Base-by-base conservation (phyloP, 1,140 invertebrate species). In the Danaus melanippus region DNA sequence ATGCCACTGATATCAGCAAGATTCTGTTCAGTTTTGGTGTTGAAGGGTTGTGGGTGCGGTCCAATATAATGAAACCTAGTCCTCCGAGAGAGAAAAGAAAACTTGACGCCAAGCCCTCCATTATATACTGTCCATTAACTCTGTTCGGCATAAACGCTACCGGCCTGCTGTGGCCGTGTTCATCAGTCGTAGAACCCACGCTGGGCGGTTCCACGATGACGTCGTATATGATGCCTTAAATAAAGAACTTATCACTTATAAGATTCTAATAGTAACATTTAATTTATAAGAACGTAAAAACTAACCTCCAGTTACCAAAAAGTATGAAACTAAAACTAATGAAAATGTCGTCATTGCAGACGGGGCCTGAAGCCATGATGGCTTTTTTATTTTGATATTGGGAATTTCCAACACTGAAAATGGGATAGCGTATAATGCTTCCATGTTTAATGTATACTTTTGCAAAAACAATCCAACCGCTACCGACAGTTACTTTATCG, bases 121-220 rank as follows among this genome's bases (percentile, higher is more conserved):
- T 98, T 42, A 99, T 99, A 76, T 99, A 99, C 82, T 99, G 97
- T 0, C 97, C 98, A 88, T 99, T 99, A 0, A 99, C 97, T 68
- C 98, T 88, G 80, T 98, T 98, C 0, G 97, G 97, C 97, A 99
- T 98, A 79, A 99, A 99, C 2, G 97, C 97, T 10, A 99, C 96
- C 0, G 97, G 97, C 70, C 95, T 91, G 3, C 95, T 96, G 81
- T 98, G 96, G 10, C 97, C 97, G 87, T 96, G 93, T 84, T 98
- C 97, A 88, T 99, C 97, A 42, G 97, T 98, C 8, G 97, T 98
- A 4, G 96, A 97, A 47, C 98, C 97, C 60, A 99, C 96, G 85
- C 96, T 97, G 0, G 97, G 97, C 42, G 98, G 97, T 86, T 99
- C 98, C 47, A 98, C 96, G 79, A 99, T 99, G 0, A 99, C 96